These are phyloP conservation scores for Takifugu bimaculatus DNA, from an alignment of 2,113 vertebrate species.

Conservation along the genomic window DNA sequence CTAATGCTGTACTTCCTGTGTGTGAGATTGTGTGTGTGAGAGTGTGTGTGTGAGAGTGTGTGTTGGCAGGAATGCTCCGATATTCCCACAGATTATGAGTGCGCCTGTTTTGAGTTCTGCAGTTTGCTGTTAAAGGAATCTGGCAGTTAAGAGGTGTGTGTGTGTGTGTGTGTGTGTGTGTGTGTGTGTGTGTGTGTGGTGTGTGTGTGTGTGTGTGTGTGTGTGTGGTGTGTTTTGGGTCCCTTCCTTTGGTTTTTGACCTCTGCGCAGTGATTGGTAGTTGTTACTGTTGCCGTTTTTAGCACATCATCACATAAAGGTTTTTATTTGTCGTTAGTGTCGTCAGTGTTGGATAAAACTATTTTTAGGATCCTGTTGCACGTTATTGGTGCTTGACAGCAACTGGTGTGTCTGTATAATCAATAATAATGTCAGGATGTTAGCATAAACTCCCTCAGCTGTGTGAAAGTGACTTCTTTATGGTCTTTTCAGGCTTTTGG, in stretches of 20 bases:
- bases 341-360: too few relatives aligned
- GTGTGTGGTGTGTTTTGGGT: conserved; percentile 10
- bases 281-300: conserved; percentile 14
- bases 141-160: conserved; percentile 36
- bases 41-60: not conserved
- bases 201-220: conserved; percentile 6
- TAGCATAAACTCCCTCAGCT: too few relatives aligned
- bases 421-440: too few relatives aligned
- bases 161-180: conserved; percentile 7
- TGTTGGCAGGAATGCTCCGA: not conserved
- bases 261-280: conserved; percentile 36
- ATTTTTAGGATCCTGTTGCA: too few relatives aligned
- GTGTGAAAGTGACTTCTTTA: not conserved
- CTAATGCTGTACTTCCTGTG: conserved; percentile 37
- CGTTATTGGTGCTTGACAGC: too few relatives aligned
- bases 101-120: conserved; percentile 38
- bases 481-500: conserved; percentile 85
- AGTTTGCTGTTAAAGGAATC: conserved; percentile 50
- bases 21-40: conserved; percentile 12
- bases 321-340: too few relatives aligned
- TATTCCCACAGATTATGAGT: conserved; percentile 5
- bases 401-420: too few relatives aligned
- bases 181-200: not conserved
- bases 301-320: conserved; percentile 20
- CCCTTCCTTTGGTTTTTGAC: conserved; percentile 30